phyloP scores from a whole-genome alignment of 2,888 invertebrate genomes.

The Lumbricus terrestris region DNA sequence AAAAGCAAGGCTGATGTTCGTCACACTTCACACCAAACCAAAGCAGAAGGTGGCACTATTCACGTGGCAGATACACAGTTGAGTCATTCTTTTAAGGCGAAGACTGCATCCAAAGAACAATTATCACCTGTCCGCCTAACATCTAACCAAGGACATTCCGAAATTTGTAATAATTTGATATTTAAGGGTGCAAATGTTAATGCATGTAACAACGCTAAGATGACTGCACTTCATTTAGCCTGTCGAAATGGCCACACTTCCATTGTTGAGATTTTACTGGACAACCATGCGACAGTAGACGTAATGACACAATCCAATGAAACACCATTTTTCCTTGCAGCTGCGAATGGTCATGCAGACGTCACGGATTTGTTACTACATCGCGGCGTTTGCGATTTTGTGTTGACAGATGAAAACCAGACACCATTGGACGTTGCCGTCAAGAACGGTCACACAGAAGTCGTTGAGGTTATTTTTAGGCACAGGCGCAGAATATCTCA shows the following conservation, averaged over 20 bases:
- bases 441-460: not conserved
- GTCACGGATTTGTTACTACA: not conserved
- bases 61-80: too few species aligned
- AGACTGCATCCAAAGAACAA: too few species aligned
- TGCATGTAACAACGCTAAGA: not conserved
- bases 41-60: too few species aligned
- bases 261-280: not conserved
- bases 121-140: too few species aligned
- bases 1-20: too few species aligned
- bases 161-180: not conserved
- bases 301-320: not conserved
- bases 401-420: not conserved
- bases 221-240: not conserved
- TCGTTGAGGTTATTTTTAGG: not conserved
- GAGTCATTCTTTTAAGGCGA: too few species aligned
- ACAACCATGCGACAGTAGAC: not conserved
- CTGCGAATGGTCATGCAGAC: not conserved
- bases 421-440: not conserved
- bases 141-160: not conserved
- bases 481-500: not conserved
- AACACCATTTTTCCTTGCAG: not conserved
- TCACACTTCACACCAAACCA: too few species aligned
- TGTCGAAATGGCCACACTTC: not conserved
- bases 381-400: not conserved
- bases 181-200: not conserved